phyloP scores from a whole-genome alignment of 2,113 vertebrate species.

The Xiphophorus maculatus region DNA sequence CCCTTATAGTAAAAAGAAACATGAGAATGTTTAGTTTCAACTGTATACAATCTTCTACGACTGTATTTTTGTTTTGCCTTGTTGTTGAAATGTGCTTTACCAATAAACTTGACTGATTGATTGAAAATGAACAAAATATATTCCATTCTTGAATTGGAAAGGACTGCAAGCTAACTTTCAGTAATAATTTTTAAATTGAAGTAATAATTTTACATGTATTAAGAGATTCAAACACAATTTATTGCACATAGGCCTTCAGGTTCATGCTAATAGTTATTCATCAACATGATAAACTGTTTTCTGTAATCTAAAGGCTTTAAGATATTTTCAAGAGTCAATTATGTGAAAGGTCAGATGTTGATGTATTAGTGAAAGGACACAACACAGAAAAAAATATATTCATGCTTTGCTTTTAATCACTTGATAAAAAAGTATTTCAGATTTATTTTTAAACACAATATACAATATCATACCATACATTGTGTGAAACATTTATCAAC shows the following conservation, averaged over 20 bases:
- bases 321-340: background rate
- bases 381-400: slow-evolving; percentile 66
- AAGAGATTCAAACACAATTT: background rate
- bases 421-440: slow-evolving; percentile 98
- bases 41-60: too few species aligned
- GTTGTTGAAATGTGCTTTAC: background rate
- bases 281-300: background rate
- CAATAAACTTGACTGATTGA: background rate
- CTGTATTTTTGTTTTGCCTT: too few species aligned
- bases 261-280: background rate
- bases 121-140: background rate
- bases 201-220: background rate
- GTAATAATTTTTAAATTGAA: too few species aligned
- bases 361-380: background rate
- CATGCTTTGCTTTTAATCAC: slow-evolving; percentile 98
- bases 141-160: background rate
- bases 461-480: slow-evolving; percentile 98
- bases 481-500: slow-evolving; percentile 91
- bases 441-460: slow-evolving; percentile 96
- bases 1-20: too few species aligned
- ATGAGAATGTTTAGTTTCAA: too few species aligned
- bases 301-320: background rate
- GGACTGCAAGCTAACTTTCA: too few species aligned
- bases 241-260: background rate
- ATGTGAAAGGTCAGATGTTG: background rate